Conservation (phyloP, 2,888 invertebrate genomes). For the Helleia helle region DNA sequence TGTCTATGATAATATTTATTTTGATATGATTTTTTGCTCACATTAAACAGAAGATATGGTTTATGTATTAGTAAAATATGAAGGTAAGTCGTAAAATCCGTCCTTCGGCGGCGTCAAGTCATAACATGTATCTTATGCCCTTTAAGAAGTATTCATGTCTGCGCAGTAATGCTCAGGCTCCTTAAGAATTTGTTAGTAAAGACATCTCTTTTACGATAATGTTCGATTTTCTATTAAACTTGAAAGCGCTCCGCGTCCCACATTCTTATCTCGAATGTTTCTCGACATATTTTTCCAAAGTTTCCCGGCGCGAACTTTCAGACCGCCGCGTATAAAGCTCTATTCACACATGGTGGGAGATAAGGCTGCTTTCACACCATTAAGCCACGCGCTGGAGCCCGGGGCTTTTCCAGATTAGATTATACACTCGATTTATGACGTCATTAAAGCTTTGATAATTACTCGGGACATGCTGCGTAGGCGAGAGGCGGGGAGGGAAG, state of each 20-base stretch:
- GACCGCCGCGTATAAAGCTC: conserved; percentile 71
- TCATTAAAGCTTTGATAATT: conserved; percentile 76
- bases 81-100: neutral
- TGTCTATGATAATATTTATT: no score
- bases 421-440: conserved; percentile 75
- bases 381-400: conserved; percentile 71
- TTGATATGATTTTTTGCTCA: no score
- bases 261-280: conserved; percentile 72
- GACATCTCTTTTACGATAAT: conserved; percentile 72
- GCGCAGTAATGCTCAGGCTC: conserved; percentile 42
- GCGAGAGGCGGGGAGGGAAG: conserved; percentile 39
- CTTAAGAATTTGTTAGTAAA: conserved; percentile 68
- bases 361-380: conserved; percentile 75
- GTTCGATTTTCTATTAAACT: conserved; percentile 75
- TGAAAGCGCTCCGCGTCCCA: conserved; percentile 70
- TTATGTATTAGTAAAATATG: neutral
- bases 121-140: conserved; percentile 18
- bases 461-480: conserved; percentile 75
- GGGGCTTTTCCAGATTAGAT: conserved; percentile 76
- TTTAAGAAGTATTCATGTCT: conserved; percentile 24
- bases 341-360: conserved; percentile 74
- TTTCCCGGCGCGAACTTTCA: conserved; percentile 72
- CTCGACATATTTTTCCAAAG: conserved; percentile 74
- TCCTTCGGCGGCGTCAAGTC: neutral
- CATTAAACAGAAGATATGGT: neutral